Percentiles rank a stretch among this genome's conserved stretches.
These are phyloP conservation scores for Nematostella vectensis DNA, from an alignment of 92 coral and sea anemone species.

Conservation along the genomic window DNA sequence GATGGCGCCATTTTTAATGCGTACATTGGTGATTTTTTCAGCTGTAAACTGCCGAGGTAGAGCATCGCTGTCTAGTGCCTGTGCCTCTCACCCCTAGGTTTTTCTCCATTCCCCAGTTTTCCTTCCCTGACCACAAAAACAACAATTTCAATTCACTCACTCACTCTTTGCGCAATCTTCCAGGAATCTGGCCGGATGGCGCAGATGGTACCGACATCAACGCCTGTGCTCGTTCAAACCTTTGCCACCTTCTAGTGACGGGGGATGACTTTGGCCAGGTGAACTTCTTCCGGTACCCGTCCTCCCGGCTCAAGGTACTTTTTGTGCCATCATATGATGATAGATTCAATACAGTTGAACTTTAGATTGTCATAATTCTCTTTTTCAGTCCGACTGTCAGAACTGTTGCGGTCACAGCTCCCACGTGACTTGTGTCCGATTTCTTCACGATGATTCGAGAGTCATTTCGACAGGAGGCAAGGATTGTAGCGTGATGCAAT, in stretches of 20 bases:
- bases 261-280: conserved; percentile 74
- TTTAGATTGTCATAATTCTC: neutral
- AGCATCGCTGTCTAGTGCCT: no score
- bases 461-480: conserved; percentile 50
- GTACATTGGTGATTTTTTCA: no score
- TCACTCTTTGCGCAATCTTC: no score
- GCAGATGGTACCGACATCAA: conserved; percentile 84
- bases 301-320: conserved; percentile 46
- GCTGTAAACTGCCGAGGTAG: no score
- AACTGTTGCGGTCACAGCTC: conserved; percentile 52
- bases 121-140: no score
- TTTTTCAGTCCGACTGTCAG: conserved; percentile 39
- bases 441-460: conserved; percentile 31
- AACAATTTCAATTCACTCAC: no score
- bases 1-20: no score
- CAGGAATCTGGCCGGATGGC: conserved; percentile 87
- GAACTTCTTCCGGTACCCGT: conserved; percentile 59
- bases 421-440: conserved; percentile 58
- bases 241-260: conserved; percentile 41
- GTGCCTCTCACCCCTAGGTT: no score
- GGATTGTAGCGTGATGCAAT: conserved; percentile 55
- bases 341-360: neutral
- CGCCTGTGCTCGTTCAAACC: conserved; percentile 53
- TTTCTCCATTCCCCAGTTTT: no score
- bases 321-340: no score